Evolutionary conservation across 2,888 invertebrate genomes (phyloP).

Genomic region (Lasioglossum morio): DNA sequence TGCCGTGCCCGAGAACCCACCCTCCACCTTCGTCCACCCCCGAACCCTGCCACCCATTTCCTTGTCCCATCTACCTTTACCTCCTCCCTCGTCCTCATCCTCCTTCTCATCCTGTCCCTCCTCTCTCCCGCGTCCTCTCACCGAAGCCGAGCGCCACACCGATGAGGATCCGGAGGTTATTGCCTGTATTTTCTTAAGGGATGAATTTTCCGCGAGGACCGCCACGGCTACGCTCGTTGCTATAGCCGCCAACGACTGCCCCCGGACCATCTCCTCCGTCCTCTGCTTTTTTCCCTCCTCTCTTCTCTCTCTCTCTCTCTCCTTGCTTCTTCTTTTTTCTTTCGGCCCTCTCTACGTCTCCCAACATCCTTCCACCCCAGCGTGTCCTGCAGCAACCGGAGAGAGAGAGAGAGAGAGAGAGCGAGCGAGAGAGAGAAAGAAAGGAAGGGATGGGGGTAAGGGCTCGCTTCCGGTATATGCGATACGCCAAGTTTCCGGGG

Average conservation of each 20-base stretch:
- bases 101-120: slow-evolving; percentile 11
- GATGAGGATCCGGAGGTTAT: slow-evolving; percentile 80
- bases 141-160: slow-evolving; percentile 41
- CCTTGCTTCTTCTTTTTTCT: not conserved
- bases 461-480: slow-evolving; percentile 59
- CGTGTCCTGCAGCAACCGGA: slow-evolving; percentile 10
- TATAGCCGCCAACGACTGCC: slow-evolving; percentile 39
- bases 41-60: slow-evolving; percentile 69
- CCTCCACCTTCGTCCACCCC: slow-evolving; percentile 33
- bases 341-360: not conserved
- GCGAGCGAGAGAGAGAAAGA: not conserved
- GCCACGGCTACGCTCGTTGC: slow-evolving; percentile 47
- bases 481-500: slow-evolving; percentile 64
- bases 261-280: not conserved
- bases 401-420: not conserved
- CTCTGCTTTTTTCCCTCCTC: not conserved
- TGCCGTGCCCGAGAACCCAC: slow-evolving; percentile 55
- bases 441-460: slow-evolving; percentile 16
- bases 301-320: not conserved
- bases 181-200: slow-evolving; percentile 83
- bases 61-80: slow-evolving; percentile 71
- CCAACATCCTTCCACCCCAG: not conserved
- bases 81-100: slow-evolving; percentile 42
- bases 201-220: slow-evolving; percentile 72
- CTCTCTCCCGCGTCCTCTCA: slow-evolving; percentile 42